A percentile compares a stretch with the other conserved stretches of the same genome.
Conservation (phyloP, 2,113 vertebrate genomes). For the Sinocyclocheilus anshuiensis region DNA sequence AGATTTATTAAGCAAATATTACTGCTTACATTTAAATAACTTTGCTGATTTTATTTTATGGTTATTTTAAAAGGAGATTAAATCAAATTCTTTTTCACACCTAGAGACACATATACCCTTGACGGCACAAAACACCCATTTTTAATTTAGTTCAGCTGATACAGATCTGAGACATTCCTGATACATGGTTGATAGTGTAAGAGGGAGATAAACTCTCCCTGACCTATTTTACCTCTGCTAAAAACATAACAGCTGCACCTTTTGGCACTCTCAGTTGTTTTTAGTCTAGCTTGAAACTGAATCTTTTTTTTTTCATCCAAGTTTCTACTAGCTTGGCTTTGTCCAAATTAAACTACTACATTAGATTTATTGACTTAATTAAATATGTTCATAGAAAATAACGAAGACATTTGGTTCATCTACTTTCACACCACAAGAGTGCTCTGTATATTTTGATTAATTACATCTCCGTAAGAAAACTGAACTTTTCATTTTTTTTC, state of each 20-base stretch:
- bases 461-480: not conserved
- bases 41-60: not conserved
- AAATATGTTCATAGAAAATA: not conserved
- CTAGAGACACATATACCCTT: not conserved
- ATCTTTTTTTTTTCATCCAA: not conserved
- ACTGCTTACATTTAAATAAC: not conserved
- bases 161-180: slow-evolving; percentile 19
- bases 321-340: not conserved
- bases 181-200: slow-evolving; percentile 20
- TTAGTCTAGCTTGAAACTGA: not conserved
- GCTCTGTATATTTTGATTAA: not conserved
- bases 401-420: not conserved
- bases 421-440: not conserved
- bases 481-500: not conserved
- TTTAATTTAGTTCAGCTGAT: slow-evolving; percentile 10
- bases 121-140: not conserved
- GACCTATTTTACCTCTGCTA: slow-evolving; percentile 17
- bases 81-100: not conserved
- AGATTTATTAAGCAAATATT: not conserved
- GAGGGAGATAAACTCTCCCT: slow-evolving; percentile 5
- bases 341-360: not conserved
- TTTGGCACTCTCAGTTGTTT: not conserved
- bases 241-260: not conserved
- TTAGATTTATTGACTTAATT: not conserved
- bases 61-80: not conserved